Evolutionary conservation across 2,797 vertebrate genomes (phyloP).

Genomic region (Labeo calbasu): DNA sequence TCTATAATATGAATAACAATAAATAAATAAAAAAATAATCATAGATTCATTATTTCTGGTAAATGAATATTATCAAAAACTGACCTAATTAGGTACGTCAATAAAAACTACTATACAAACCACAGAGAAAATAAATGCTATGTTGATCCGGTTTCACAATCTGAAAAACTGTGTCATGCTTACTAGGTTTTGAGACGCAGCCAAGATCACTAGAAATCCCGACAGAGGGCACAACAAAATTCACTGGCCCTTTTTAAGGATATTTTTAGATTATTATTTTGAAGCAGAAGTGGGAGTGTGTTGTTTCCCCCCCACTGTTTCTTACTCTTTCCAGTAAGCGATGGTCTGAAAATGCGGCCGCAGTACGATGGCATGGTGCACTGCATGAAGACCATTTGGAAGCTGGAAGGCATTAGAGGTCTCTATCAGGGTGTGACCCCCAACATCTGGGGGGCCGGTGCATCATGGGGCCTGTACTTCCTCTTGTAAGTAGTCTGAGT

Average conservation of each 20-base stretch:
- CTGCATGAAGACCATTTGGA: conserved; percentile 85
- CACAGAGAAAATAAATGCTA: background rate
- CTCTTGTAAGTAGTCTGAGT: conserved; percentile 80
- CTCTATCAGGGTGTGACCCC: conserved; percentile 88
- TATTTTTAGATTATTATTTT: background rate
- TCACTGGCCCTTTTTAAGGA: background rate
- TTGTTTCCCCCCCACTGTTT: background rate
- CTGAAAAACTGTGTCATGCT: conserved; percentile 6
- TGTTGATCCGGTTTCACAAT: conserved; percentile 4
- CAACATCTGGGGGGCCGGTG: conserved; percentile 85
- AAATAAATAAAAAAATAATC: background rate
- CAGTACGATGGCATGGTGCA: conserved; percentile 86
- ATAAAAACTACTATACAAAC: background rate
- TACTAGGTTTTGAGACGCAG: conserved; percentile 1
- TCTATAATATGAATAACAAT: background rate
- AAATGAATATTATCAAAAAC: background rate
- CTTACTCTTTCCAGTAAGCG: conserved; percentile 72
- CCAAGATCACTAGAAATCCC: background rate
- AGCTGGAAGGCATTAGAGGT: conserved; percentile 81
- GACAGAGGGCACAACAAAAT: background rate
- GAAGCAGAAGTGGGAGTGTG: background rate
- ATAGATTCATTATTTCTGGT: background rate
- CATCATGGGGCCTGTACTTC: conserved; percentile 89
- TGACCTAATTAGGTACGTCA: background rate
- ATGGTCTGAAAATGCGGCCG: conserved; percentile 83